Evolutionary conservation across 2,797 vertebrate species (phyloP), one percentile per base, ranked within the genome.

Genomic region (Neosilurus mollespiculum): DNA sequence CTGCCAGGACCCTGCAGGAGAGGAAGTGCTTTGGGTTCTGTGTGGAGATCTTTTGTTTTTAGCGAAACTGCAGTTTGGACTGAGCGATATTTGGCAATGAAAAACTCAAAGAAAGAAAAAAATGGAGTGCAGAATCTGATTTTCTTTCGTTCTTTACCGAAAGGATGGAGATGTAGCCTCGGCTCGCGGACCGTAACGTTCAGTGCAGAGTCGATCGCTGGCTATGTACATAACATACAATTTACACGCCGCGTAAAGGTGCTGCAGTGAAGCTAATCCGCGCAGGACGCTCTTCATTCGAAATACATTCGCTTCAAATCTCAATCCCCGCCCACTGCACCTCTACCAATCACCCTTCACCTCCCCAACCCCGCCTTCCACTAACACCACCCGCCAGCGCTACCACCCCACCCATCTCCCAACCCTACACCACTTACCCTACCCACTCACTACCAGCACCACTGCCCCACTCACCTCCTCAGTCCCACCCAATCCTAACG

Each of bases 1-100:
- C 81, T 65, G 49, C 72, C 82, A 67, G 65, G 58, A 67, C 75
- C 66, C 82, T 78, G 84, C 76, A 71, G 49, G 34, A 72, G 67
- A 49, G 69, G 69, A 59, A 69, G 37, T 80, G 34, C 22, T 70
- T 71, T 43, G 0, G 69, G 22, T 80, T 66, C 53, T 51, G 70
- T 76, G 81, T 24, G 20, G 26, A 82, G 10, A 26, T 11, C 18
- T 49, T 30, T 69, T 26, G 26, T n/a, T 12, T n/a, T 53, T 37
- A 49, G 26, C 22, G 3, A 54, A 9, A 58, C 20, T 43, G 61
- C 11, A 30, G 18, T 58, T 70, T 75, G 70, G 12, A 30, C 15
- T 11, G 51, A 85, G 83, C 22, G 4, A 78, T n/a, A 53, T 78
- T 72, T 78, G 77, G 34, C 54, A 14, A 67, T 9, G 1, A 51